Evolutionary conservation across 53 echinoderm and acorn worm species (phyloP).

Genomic region (Luidia sarsii): DNA sequence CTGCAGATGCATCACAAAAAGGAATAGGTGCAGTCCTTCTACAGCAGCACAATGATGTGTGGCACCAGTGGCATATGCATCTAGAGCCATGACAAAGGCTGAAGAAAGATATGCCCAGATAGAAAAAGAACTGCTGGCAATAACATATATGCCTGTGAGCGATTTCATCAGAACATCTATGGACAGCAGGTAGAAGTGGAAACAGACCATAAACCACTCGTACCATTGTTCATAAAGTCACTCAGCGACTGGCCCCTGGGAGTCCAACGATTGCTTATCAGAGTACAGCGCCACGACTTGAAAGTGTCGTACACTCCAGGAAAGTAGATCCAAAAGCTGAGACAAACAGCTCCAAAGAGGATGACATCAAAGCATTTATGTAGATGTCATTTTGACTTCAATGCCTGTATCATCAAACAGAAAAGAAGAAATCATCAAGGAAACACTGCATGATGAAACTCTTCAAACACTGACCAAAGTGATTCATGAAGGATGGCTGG

Average conservation of each 20-base stretch:
- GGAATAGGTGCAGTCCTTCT: constrained; percentile 62
- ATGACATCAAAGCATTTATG: too few relatives aligned
- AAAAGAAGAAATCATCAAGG: too few relatives aligned
- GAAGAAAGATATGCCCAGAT: constrained; percentile 59
- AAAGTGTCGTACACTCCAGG: constrained; percentile 54
- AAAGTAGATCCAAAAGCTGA: constrained; percentile 36
- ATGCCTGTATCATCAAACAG: too few relatives aligned
- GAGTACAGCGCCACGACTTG: constrained; percentile 58
- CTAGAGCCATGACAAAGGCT: constrained; percentile 37
- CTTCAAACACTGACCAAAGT: too few relatives aligned
- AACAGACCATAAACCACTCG: constrained; percentile 61
- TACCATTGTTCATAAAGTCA: not conserved
- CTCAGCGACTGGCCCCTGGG: too few relatives aligned
- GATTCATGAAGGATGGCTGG: too few relatives aligned
- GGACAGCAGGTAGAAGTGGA: constrained; percentile 40
- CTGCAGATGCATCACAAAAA: constrained; percentile 65
- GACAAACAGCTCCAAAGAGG: too few relatives aligned
- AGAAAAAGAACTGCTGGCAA: constrained; percentile 52
- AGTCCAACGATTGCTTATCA: constrained; percentile 31
- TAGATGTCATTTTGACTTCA: too few relatives aligned
- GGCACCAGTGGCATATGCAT: constrained; percentile 67
- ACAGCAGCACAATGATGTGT: too few relatives aligned
- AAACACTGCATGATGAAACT: too few relatives aligned
- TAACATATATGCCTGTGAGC: constrained; percentile 55
- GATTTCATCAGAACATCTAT: constrained; percentile 54